Percentiles rank a stretch among this genome's conserved stretches.
Evolutionary conservation across 2,797 vertebrate species (phyloP).

Genomic region (Phaenicophaeus curvirostris): DNA sequence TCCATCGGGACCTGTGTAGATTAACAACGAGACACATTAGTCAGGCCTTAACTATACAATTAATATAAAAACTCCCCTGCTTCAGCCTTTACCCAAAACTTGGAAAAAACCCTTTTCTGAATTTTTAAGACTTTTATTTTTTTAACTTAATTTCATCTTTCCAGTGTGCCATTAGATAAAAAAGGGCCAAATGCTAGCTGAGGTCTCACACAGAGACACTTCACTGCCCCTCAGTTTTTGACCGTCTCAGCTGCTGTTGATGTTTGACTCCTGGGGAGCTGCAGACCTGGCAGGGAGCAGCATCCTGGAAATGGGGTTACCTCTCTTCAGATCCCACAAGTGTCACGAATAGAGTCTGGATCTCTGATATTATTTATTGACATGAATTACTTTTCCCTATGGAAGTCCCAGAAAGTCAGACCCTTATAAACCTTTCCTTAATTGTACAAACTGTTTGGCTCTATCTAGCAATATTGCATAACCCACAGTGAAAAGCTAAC

Average conservation of each 20-base stretch:
- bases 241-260: not conserved
- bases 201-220: not conserved
- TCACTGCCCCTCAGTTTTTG: not conserved
- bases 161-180: not conserved
- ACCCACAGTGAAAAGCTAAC: not conserved
- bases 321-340: not conserved
- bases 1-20: slow-evolving; percentile 82
- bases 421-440: not conserved
- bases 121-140: not conserved
- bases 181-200: not conserved
- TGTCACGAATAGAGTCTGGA: not conserved
- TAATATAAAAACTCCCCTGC: not conserved
- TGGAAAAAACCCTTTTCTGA: not conserved
- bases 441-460: not conserved
- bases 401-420: not conserved
- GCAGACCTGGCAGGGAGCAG: not conserved
- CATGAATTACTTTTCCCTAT: not conserved
- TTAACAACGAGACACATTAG: not conserved
- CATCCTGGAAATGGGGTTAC: not conserved
- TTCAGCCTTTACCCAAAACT: not conserved
- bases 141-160: not conserved
- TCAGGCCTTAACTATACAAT: not conserved
- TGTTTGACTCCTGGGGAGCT: not conserved
- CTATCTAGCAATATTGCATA: not conserved
- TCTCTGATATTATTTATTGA: not conserved